A percentile compares a stretch with the other conserved stretches of the same genome.
These are phyloP conservation scores for Sparidentex hasta DNA, from an alignment of 2,797 vertebrate species.

Conservation along the genomic window DNA sequence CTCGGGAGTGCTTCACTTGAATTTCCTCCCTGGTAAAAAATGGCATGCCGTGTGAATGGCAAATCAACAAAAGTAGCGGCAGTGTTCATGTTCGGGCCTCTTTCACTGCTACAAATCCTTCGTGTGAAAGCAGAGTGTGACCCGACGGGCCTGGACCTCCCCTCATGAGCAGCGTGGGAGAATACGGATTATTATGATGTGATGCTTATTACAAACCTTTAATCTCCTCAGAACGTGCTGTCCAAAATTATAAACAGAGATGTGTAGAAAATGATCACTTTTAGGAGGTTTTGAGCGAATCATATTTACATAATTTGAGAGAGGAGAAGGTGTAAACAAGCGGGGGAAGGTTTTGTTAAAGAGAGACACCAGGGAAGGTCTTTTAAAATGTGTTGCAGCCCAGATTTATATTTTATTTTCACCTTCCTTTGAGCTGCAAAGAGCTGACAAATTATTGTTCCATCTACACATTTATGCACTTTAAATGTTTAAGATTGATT, in stretches of 20 bases:
- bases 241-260: no score
- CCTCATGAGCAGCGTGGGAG: not conserved
- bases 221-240: no score
- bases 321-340: not conserved
- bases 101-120: conserved; percentile 36
- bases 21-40: conserved; percentile 63
- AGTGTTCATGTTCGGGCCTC: conserved; percentile 48
- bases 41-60: conserved; percentile 60
- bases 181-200: no score
- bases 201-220: no score
- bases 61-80: conserved; percentile 69
- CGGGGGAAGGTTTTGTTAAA: no score
- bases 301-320: not conserved
- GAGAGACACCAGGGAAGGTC: no score
- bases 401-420: conserved; percentile 5
- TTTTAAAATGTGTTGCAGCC: no score
- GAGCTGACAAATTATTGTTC: not conserved
- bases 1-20: conserved; percentile 75
- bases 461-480: not conserved
- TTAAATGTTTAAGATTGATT: not conserved
- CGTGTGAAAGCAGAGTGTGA: conserved; percentile 33
- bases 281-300: no score
- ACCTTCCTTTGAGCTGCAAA: not conserved
- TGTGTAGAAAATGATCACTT: no score
- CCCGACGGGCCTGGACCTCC: not conserved